These are phyloP conservation scores for Ochropleura plecta DNA, from an alignment of 2,888 invertebrate genomes.

Conservation along the genomic window DNA sequence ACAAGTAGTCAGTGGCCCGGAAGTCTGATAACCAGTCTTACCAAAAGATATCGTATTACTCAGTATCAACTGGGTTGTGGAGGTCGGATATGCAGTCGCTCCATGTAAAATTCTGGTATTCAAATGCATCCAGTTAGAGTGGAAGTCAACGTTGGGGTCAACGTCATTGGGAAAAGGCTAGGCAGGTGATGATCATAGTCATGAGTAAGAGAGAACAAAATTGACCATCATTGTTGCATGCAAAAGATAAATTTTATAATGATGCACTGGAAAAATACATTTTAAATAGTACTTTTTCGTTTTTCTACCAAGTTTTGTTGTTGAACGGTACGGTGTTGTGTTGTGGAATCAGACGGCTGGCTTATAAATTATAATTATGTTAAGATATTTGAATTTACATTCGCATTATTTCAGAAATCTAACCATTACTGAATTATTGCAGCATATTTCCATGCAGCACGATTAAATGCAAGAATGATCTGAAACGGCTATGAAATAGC, in stretches of 20 bases:
- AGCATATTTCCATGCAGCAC: slow-evolving; percentile 5
- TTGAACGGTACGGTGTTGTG: not conserved
- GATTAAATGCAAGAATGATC: slow-evolving; percentile 3
- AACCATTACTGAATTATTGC: slow-evolving; percentile 15
- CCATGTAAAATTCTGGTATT: too few species aligned
- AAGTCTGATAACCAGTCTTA: too few species aligned
- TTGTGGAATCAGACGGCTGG: not conserved
- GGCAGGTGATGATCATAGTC: not conserved
- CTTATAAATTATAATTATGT: not conserved
- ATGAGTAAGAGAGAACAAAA: not conserved
- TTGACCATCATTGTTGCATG: not conserved
- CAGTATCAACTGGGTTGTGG: too few species aligned
- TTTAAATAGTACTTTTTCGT: not conserved
- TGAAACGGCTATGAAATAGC: slow-evolving; percentile 31
- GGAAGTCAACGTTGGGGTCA: too few species aligned
- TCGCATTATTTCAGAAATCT: not conserved
- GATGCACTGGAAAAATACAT: not conserved
- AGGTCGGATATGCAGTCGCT: too few species aligned
- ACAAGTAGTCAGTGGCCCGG: too few species aligned
- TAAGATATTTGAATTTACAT: not conserved
- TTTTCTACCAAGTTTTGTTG: not conserved
- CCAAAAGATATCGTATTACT: too few species aligned
- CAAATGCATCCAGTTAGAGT: too few species aligned
- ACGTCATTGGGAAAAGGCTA: too few species aligned
- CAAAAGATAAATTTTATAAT: too few species aligned